Percentiles rank a stretch among this genome's conserved stretches.
Evolutionary conservation across 2,113 vertebrate species (phyloP).

Genomic region (Podiceps cristatus): DNA sequence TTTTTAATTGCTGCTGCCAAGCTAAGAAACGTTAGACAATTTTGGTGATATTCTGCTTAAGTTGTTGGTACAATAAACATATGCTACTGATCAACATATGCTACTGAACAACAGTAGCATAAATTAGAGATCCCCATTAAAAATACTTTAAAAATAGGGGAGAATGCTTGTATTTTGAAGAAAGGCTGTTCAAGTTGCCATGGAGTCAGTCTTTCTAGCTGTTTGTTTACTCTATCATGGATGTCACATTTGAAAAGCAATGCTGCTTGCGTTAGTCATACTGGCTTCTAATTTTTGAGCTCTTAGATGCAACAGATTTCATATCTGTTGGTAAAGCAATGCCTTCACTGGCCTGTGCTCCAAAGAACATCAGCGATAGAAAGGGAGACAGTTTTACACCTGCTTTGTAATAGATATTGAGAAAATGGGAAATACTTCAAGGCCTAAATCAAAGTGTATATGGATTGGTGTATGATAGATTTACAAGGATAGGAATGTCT

Average conservation of each 20-base stretch:
- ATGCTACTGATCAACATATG: neutral
- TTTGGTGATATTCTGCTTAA: neutral
- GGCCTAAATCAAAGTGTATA: neutral
- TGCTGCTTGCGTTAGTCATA: neutral
- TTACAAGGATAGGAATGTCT: neutral
- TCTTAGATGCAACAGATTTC: neutral
- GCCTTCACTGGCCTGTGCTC: neutral
- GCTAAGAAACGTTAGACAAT: neutral
- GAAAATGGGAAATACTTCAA: neutral
- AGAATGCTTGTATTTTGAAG: neutral
- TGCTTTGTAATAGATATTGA: neutral
- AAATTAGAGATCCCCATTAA: neutral
- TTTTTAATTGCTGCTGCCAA: neutral
- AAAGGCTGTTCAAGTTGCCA: neutral
- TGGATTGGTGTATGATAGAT: neutral
- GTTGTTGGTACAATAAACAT: neutral
- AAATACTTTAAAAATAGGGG: neutral
- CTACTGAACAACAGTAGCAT: neutral
- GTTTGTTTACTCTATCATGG: neutral
- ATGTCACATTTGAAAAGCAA: neutral
- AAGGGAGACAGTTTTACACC: neutral
- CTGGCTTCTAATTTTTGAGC: neutral
- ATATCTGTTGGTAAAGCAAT: neutral
- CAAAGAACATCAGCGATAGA: neutral
- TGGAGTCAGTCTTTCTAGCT: neutral